These are phyloP conservation scores for Myotis lucifugus DNA, from an alignment of 2,113 vertebrate genomes.

Conservation along the genomic window DNA sequence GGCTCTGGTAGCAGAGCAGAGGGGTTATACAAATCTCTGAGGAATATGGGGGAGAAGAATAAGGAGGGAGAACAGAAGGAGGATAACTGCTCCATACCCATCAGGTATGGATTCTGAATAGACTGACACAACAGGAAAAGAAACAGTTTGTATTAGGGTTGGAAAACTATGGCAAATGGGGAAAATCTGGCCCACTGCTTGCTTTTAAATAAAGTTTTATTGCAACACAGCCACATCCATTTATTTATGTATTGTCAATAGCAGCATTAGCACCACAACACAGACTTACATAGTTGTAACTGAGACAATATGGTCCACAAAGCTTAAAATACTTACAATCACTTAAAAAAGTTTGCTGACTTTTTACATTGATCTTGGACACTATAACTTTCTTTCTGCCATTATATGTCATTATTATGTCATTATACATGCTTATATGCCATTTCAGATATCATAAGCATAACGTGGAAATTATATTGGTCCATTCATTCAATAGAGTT, in stretches of 20 bases:
- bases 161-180: background rate
- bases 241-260: background rate
- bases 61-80: background rate
- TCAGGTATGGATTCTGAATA: background rate
- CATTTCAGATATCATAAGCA: background rate
- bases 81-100: background rate
- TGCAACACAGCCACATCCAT: background rate
- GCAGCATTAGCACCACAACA: background rate
- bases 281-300: background rate
- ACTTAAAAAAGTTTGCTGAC: background rate
- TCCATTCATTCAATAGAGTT: background rate
- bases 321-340: background rate
- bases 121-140: background rate
- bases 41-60: background rate
- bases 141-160: background rate
- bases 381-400: background rate
- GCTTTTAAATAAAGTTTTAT: conserved; percentile 59
- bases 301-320: background rate
- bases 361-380: background rate
- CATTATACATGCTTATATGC: background rate
- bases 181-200: background rate
- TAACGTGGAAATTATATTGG: background rate
- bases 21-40: background rate
- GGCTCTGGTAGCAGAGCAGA: background rate
- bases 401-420: background rate